These are phyloP conservation scores for Pocillopora grandis DNA, from an alignment of 92 coral and sea anemone genomes.

Conservation along the genomic window DNA sequence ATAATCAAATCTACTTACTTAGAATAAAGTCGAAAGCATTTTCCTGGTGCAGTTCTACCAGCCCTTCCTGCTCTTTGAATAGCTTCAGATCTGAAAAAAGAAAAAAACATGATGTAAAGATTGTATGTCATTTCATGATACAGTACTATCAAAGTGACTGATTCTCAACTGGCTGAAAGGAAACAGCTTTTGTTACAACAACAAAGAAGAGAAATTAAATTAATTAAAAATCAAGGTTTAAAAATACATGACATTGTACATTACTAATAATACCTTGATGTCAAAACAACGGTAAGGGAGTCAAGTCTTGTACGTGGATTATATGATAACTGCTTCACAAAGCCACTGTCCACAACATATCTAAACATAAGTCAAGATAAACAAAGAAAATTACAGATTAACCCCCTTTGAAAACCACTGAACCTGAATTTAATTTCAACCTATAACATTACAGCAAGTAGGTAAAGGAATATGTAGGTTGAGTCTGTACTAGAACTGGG, in stretches of 20 bases:
- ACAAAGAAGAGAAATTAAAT: too few relatives aligned
- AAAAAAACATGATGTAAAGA: neutral
- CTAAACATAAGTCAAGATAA: conserved; percentile 25
- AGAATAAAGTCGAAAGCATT: conserved; percentile 83
- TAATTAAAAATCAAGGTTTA: neutral
- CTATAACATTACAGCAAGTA: too few relatives aligned
- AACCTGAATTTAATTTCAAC: too few relatives aligned
- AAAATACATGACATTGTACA: neutral
- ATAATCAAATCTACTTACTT: conserved; percentile 39
- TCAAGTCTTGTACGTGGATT: conserved; percentile 91
- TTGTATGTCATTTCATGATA: too few relatives aligned
- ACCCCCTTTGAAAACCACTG: neutral
- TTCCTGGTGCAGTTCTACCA: conserved; percentile 87
- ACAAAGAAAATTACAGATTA: neutral
- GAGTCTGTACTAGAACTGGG: too few relatives aligned
- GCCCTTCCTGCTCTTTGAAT: conserved; percentile 96
- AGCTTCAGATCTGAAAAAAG: conserved; percentile 78
- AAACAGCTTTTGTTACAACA: too few relatives aligned
- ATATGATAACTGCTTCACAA: conserved; percentile 85
- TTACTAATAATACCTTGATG: conserved; percentile 65
- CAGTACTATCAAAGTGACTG: too few relatives aligned
- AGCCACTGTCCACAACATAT: conserved; percentile 93
- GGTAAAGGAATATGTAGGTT: too few relatives aligned
- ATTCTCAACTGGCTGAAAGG: too few relatives aligned
- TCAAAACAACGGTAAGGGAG: conserved; percentile 81